phyloP scores from a whole-genome alignment of 1,140 invertebrate species.

The Leptinotarsa defecta region DNA sequence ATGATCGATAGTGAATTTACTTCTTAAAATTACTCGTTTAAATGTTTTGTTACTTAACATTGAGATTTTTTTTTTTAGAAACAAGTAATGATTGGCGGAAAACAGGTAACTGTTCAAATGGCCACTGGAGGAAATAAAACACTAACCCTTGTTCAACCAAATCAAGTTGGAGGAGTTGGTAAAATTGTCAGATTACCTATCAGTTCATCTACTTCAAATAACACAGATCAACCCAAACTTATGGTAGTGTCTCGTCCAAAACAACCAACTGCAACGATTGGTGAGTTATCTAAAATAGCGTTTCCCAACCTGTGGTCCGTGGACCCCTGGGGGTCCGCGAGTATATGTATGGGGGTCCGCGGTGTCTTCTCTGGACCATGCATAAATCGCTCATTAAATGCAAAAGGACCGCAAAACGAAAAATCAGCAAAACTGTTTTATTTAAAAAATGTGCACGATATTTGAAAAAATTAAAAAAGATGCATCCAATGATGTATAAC shows the following conservation, averaged over 20 bases:
- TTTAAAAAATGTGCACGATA: too few relatives aligned
- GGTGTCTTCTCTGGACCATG: too few relatives aligned
- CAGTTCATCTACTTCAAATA: conserved; percentile 43
- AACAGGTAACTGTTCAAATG: conserved; percentile 68
- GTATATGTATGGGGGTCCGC: too few relatives aligned
- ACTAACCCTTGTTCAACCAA: conserved; percentile 52
- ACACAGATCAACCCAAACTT: conserved; percentile 57
- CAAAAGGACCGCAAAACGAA: too few relatives aligned
- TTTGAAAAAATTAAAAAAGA: too few relatives aligned
- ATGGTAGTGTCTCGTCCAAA: conserved; percentile 60
- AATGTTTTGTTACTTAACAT: background rate
- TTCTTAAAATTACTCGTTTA: background rate
- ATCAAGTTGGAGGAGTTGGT: conserved; percentile 40
- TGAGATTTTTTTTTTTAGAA: conserved; percentile 56
- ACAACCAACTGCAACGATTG: conserved; percentile 62
- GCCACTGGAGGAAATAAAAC: conserved; percentile 53
- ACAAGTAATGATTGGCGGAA: conserved; percentile 69
- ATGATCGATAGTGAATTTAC: too few relatives aligned
- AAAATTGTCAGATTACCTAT: conserved; percentile 57
- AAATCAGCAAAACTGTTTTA: too few relatives aligned
- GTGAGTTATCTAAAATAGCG: conserved; percentile 37
- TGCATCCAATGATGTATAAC: too few relatives aligned
- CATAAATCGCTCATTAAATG: too few relatives aligned
- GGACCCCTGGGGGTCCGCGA: too few relatives aligned
- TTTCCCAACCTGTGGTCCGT: too few relatives aligned